phyloP scores from a whole-genome alignment of 2,797 vertebrate species.

The Heliangelus exortis region DNA sequence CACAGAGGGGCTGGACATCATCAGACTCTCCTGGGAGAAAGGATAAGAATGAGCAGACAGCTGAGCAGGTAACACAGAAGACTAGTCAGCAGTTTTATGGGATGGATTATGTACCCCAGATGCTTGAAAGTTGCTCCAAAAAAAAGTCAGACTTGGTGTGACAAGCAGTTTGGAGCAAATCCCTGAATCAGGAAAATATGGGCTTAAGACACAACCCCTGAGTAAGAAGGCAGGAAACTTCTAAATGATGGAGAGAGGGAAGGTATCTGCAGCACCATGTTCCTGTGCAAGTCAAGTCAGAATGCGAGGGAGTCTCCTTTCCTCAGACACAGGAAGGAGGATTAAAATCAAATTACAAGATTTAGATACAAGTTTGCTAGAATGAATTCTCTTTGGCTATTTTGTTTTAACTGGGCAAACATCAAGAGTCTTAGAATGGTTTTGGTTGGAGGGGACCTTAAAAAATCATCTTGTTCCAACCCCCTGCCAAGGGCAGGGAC shows the following conservation, averaged over 20 bases:
- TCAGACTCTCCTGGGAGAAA: background rate
- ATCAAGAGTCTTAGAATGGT: background rate
- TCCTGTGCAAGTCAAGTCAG: background rate
- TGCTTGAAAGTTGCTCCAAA: background rate
- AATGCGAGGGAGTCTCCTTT: background rate
- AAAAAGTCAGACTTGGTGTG: background rate
- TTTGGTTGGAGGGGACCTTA: too few relatives aligned
- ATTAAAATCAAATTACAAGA: background rate
- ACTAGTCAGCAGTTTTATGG: background rate
- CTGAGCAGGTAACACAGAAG: background rate
- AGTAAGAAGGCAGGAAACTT: background rate
- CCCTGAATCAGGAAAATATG: background rate
- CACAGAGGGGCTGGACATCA: background rate
- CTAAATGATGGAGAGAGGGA: background rate
- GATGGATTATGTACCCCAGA: background rate
- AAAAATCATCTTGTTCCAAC: too few relatives aligned
- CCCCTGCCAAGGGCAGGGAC: too few relatives aligned
- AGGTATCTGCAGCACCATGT: accelerated
- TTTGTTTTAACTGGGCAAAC: background rate
- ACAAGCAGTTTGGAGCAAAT: background rate
- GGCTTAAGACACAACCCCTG: background rate
- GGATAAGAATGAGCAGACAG: accelerated
- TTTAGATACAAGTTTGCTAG: background rate
- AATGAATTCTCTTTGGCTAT: background rate
- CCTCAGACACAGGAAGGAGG: background rate